Evolutionary conservation across 2,797 vertebrate genomes (phyloP).

Genomic region (Schizothorax lantsangensis): DNA sequence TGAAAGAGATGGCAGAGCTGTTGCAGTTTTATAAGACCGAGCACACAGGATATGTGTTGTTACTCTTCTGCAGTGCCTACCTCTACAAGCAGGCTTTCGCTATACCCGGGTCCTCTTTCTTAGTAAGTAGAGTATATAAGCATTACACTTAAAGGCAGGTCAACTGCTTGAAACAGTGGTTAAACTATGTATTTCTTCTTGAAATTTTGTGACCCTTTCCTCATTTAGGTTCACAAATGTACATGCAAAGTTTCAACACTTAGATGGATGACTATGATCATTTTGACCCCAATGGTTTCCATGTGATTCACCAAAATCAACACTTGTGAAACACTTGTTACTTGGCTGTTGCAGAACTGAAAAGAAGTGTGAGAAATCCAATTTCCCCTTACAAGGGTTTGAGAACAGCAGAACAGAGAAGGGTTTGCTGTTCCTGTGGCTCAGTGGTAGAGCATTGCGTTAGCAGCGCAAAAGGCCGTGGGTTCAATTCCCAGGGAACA

Average conservation of each 20-base stretch:
- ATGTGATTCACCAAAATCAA: background rate
- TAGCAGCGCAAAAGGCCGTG: too few relatives aligned
- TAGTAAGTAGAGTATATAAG: constrained; percentile 74
- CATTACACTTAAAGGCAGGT: background rate
- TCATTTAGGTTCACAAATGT: background rate
- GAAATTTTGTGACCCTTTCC: background rate
- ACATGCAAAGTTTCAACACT: background rate
- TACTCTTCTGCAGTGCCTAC: constrained; percentile 94
- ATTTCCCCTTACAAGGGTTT: too few relatives aligned
- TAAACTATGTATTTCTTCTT: background rate
- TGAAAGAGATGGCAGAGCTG: constrained; percentile 87
- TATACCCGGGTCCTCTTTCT: constrained; percentile 93
- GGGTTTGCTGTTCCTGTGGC: too few relatives aligned
- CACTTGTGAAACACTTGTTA: background rate
- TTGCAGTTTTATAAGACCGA: constrained; percentile 89
- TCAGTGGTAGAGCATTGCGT: too few relatives aligned
- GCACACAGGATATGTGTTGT: constrained; percentile 87
- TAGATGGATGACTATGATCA: background rate
- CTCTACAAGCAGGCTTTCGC: constrained; percentile 98
- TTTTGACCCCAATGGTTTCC: background rate
- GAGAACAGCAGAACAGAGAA: too few relatives aligned
- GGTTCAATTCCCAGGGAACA: too few relatives aligned
- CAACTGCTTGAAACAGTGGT: background rate
- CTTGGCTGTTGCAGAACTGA: background rate
- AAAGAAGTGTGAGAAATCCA: background rate